A percentile compares a stretch with the other conserved stretches of the same genome.
These are phyloP conservation scores for Caretta caretta DNA, from an alignment of 2,113 vertebrate species.

Conservation along the genomic window DNA sequence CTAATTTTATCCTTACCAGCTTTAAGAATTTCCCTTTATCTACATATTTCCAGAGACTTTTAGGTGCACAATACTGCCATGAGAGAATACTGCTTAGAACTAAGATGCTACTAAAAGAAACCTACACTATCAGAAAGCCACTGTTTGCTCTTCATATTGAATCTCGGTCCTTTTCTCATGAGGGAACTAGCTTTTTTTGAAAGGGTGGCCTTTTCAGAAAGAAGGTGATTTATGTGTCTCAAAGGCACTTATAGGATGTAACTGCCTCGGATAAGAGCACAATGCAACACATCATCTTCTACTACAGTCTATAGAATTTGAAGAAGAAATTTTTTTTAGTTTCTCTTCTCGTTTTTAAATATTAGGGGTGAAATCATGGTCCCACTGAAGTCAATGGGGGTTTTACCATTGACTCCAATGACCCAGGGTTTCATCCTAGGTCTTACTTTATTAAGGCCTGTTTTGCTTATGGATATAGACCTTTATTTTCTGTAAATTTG, in stretches of 20 bases:
- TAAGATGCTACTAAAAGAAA: background rate
- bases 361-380: background rate
- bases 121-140: background rate
- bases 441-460: background rate
- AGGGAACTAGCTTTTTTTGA: background rate
- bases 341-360: background rate
- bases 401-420: background rate
- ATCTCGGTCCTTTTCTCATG: background rate
- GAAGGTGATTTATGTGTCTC: background rate
- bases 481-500: background rate
- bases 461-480: background rate
- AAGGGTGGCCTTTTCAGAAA: background rate
- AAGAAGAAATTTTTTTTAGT: background rate
- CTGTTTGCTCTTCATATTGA: background rate
- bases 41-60: background rate
- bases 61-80: background rate
- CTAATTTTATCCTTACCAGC: background rate
- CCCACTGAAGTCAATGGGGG: background rate
- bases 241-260: background rate
- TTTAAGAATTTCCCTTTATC: background rate
- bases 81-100: background rate
- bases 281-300: background rate
- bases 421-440: background rate
- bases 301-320: background rate
- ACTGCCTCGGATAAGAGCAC: background rate